phyloP scores from a whole-genome alignment of 2,888 invertebrate genomes.

The Omphaloscelis lunosa region DNA sequence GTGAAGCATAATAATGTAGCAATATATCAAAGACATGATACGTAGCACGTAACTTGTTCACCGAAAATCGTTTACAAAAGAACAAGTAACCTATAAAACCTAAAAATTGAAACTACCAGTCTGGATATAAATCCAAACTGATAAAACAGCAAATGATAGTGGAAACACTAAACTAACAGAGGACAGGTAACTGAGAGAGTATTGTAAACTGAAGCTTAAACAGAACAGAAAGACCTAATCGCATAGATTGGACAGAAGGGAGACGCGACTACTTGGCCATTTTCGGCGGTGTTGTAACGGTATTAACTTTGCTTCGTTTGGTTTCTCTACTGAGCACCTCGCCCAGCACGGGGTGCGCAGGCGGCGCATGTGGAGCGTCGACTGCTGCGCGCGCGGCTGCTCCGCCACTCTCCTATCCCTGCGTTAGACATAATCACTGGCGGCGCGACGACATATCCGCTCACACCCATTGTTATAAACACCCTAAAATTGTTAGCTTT shows the following conservation, averaged over 20 bases:
- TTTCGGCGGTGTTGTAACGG: slow-evolving; percentile 88
- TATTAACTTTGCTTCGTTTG: slow-evolving; percentile 92
- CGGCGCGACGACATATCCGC: slow-evolving; percentile 79
- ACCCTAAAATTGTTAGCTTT: slow-evolving; percentile 71
- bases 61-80: slow-evolving; percentile 67
- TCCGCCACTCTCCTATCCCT: slow-evolving; percentile 89
- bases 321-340: slow-evolving; percentile 93
- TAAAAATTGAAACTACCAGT: slow-evolving; percentile 69
- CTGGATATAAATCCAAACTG: slow-evolving; percentile 72
- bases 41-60: slow-evolving; percentile 73
- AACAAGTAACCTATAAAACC: slow-evolving; percentile 68
- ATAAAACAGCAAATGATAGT: slow-evolving; percentile 76
- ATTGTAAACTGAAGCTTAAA: slow-evolving; percentile 84
- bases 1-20: background rate
- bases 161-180: slow-evolving; percentile 85
- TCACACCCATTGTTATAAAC: slow-evolving; percentile 71
- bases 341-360: slow-evolving; percentile 96
- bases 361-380: slow-evolving; percentile 93
- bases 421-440: slow-evolving; percentile 89
- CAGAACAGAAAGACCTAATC: slow-evolving; percentile 89
- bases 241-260: slow-evolving; percentile 89
- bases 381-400: slow-evolving; percentile 85
- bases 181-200: slow-evolving; percentile 78
- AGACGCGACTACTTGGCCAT: slow-evolving; percentile 90
- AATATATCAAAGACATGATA: slow-evolving; percentile 7